Conservation (phyloP, 2,888 invertebrate species). For the Oscheius myriophilus region DNA sequence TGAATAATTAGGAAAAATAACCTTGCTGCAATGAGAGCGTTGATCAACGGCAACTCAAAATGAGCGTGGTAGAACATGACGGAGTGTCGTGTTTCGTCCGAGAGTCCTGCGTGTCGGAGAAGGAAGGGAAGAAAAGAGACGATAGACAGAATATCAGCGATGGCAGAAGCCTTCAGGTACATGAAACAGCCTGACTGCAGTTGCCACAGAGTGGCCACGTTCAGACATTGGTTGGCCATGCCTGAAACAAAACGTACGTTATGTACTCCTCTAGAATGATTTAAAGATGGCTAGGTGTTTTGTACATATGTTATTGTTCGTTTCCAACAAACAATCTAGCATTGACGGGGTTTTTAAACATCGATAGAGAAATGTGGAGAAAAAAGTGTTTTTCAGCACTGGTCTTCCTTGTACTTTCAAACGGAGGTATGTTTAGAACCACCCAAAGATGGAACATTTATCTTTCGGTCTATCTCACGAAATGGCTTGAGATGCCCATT, state of each 20-base stretch:
- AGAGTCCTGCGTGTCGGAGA: constrained; percentile 56
- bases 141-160: constrained; percentile 81
- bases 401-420: too few relatives aligned
- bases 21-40: constrained; percentile 73
- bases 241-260: constrained; percentile 47
- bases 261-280: too few relatives aligned
- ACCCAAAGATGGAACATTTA: too few relatives aligned
- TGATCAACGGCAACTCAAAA: constrained; percentile 73
- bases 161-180: constrained; percentile 78
- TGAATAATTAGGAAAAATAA: constrained; percentile 11
- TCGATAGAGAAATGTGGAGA: too few relatives aligned
- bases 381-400: too few relatives aligned
- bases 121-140: constrained; percentile 76
- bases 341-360: too few relatives aligned
- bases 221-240: constrained; percentile 69
- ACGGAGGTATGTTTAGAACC: too few relatives aligned
- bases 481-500: too few relatives aligned
- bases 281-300: too few relatives aligned
- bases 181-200: constrained; percentile 59
- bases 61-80: constrained; percentile 76
- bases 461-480: too few relatives aligned
- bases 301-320: too few relatives aligned
- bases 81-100: constrained; percentile 73
- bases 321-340: too few relatives aligned
- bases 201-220: constrained; percentile 69